A percentile compares a stretch with the other conserved stretches of the same genome.
phyloP scores from a whole-genome alignment of 2,113 vertebrate genomes.

The Gorsachius goisagi region DNA sequence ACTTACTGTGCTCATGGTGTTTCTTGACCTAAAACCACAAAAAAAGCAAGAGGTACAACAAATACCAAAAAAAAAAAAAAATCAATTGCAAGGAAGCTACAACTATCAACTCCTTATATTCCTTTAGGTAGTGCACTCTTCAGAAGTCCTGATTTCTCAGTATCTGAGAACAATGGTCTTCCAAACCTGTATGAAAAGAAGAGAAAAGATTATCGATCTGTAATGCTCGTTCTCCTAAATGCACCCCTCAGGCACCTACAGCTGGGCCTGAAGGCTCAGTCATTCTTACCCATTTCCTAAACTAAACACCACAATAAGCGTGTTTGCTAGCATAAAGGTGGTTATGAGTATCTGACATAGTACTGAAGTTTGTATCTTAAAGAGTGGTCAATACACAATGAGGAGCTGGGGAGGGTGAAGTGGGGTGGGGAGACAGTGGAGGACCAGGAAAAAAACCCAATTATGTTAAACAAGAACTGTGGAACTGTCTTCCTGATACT shows the following conservation, averaged over 20 bases:
- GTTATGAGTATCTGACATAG: neutral
- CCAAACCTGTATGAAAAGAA: slow-evolving; percentile 19
- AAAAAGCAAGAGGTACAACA: neutral
- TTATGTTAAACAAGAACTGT: neutral
- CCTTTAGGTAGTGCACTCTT: neutral
- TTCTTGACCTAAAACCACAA: neutral
- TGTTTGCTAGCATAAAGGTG: neutral
- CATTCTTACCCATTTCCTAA: neutral
- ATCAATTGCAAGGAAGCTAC: neutral
- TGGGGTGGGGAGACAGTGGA: too few species aligned
- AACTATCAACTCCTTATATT: neutral
- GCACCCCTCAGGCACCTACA: neutral
- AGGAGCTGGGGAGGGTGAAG: too few species aligned
- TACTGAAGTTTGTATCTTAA: neutral
- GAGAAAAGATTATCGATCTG: neutral
- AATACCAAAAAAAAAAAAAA: neutral
- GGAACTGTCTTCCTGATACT: neutral
- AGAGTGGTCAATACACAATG: neutral
- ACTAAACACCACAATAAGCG: neutral
- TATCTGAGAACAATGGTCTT: neutral
- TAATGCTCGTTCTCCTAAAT: neutral
- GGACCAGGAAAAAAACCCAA: neutral
- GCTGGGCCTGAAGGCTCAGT: neutral
- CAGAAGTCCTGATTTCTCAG: neutral
- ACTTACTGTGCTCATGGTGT: slow-evolving; percentile 65